Evolutionary conservation across 2,797 vertebrate genomes (phyloP), one percentile per base, ranked within the genome.

Genomic region (Allobates femoralis): DNA sequence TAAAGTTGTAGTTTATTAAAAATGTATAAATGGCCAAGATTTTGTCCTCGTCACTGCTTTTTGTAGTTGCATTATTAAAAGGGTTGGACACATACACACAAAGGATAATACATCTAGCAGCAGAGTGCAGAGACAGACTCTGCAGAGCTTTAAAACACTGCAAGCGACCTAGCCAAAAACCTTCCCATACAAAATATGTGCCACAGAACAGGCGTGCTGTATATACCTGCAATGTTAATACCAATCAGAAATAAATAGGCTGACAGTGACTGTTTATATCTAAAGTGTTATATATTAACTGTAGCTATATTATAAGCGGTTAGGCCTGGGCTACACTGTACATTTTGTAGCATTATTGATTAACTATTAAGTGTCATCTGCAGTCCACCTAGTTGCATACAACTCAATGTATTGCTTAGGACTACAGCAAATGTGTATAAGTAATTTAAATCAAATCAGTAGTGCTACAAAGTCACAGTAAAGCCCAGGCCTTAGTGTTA

Each of bases 51-150:
- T 67, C 46, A 16, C 19, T 83, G 23, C 11, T 26, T 46, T 58
- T 37, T 83, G 51, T 37, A 82, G 66, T 62, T 56, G 26, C 21
- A 77, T 32, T 50, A 79, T 58, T 50, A 7, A 4, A 66, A 37
- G 50, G 28, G 41, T 71, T n/a, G 10, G 21, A 81, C 32, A 83
- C 79, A 69, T 46, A 81, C 62, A 23, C 53, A 83, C 34, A 46
- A 28, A 56, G 12, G 81, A 37, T 16, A n/a, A 58, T 30, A 73
- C 23, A 46, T 21, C 21, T 83, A 83, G 81, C 81, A 83, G 81
- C 81, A 19, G 32, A 83, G 53, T 14, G 66, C 81, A 83, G 81
- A 73, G 53, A 34, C 26, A 23, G 14, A 58, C 51, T 28, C 81
- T 67, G 60, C 79, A 23, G 60, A 56, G 53, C 55, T 50, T 83